Conservation (phyloP, 2,797 vertebrate genomes). For the Labeo calbasu region DNA sequence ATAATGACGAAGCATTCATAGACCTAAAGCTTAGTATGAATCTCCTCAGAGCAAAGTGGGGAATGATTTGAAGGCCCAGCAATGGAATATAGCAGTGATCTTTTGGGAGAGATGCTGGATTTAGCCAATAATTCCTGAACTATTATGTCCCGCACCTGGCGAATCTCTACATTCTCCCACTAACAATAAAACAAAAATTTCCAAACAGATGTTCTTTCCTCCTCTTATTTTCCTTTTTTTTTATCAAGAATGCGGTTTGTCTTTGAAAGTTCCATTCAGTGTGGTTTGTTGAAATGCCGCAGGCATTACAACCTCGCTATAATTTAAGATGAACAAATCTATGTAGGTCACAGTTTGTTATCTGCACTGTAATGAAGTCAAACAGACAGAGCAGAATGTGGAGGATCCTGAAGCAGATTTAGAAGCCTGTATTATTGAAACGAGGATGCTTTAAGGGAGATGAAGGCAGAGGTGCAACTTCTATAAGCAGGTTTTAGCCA, state of each 20-base stretch:
- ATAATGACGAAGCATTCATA: background rate
- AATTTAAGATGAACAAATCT: background rate
- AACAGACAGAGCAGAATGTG: background rate
- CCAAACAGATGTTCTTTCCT: conserved; percentile 18
- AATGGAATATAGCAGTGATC: background rate
- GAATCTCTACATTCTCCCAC: background rate
- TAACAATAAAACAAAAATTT: background rate
- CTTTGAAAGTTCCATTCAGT: background rate
- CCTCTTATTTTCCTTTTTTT: conserved; percentile 5
- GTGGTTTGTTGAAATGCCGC: background rate
- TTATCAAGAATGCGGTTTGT: background rate
- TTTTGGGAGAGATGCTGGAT: background rate
- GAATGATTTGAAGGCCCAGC: background rate
- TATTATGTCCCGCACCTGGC: background rate
- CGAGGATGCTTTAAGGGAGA: background rate
- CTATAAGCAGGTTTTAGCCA: background rate
- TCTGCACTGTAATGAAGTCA: background rate
- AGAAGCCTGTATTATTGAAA: background rate
- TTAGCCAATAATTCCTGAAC: background rate
- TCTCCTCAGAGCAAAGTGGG: background rate
- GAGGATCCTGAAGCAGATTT: background rate
- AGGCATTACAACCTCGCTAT: background rate
- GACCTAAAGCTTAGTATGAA: background rate
- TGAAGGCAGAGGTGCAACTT: background rate
- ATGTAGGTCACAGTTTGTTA: background rate